Evolutionary conservation across 2,113 vertebrate genomes (phyloP).

Genomic region (Pogona vitticeps): DNA sequence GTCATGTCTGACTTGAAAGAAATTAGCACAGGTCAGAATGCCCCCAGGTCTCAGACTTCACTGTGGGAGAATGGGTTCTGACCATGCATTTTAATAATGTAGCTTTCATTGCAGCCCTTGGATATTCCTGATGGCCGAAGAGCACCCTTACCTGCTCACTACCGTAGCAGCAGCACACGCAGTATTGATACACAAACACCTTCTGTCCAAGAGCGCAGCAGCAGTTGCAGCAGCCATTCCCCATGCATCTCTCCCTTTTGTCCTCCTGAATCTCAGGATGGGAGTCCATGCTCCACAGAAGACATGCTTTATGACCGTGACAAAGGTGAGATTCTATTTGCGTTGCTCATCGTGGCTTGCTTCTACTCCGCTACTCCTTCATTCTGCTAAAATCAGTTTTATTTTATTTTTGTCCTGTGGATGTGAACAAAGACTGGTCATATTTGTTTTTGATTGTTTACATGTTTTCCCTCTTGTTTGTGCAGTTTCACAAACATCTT

Average conservation of each 20-base stretch:
- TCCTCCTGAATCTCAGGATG: constrained; percentile 90
- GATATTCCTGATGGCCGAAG: constrained; percentile 90
- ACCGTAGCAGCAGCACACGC: constrained; percentile 86
- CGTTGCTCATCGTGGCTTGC: constrained; percentile 52
- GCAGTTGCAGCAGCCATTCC: constrained; percentile 86
- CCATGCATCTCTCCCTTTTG: constrained; percentile 87
- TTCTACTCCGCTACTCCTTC: constrained; percentile 65
- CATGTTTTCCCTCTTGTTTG: constrained; percentile 73
- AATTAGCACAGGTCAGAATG: constrained; percentile 23
- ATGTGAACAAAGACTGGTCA: constrained; percentile 58
- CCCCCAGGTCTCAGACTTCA: constrained; percentile 9
- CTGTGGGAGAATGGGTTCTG: neutral
- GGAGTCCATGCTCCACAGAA: constrained; percentile 90
- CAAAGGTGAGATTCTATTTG: constrained; percentile 85
- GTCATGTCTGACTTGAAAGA: neutral
- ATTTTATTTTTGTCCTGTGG: constrained; percentile 60
- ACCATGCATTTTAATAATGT: constrained; percentile 12
- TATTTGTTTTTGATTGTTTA: constrained; percentile 68
- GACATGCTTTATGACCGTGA: constrained; percentile 91
- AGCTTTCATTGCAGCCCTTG: constrained; percentile 79
- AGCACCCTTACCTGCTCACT: constrained; percentile 88
- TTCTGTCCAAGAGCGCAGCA: constrained; percentile 86
- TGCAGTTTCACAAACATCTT: constrained; percentile 82
- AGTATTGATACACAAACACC: constrained; percentile 94
- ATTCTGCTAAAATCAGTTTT: constrained; percentile 75